These are phyloP conservation scores for Trachelus tabidus DNA, from an alignment of 2,888 invertebrate species.

Conservation along the genomic window DNA sequence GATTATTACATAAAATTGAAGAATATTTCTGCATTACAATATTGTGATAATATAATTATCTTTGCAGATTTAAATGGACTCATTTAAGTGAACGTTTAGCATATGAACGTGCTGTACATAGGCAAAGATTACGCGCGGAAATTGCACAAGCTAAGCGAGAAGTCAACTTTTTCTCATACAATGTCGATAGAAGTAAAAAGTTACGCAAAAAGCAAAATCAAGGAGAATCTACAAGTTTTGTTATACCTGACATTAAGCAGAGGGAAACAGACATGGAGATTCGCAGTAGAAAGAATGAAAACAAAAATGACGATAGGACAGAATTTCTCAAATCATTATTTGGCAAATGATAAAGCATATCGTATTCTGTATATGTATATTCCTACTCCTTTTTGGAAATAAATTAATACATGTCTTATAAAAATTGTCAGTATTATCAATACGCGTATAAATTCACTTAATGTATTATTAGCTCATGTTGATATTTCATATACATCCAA, in stretches of 20 bases:
- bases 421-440: neutral
- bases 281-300: constrained; percentile 41
- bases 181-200: constrained; percentile 83
- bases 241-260: constrained; percentile 51
- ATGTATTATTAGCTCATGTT: neutral
- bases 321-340: constrained; percentile 56
- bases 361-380: neutral
- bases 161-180: constrained; percentile 85
- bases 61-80: constrained; percentile 89
- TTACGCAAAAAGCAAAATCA: constrained; percentile 68
- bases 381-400: neutral
- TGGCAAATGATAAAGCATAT: constrained; percentile 27
- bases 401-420: neutral
- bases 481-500: neutral
- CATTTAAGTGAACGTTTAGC: constrained; percentile 94
- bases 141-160: constrained; percentile 93
- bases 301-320: constrained; percentile 42
- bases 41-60: neutral
- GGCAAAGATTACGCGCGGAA: constrained; percentile 87
- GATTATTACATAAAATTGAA: constrained; percentile 2
- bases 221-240: constrained; percentile 35
- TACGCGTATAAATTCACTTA: neutral
- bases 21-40: neutral
- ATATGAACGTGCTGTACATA: constrained; percentile 90
- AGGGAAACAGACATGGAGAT: constrained; percentile 60